Conservation (phyloP, 2,797 vertebrate genomes). For the Esox masquinongy region DNA sequence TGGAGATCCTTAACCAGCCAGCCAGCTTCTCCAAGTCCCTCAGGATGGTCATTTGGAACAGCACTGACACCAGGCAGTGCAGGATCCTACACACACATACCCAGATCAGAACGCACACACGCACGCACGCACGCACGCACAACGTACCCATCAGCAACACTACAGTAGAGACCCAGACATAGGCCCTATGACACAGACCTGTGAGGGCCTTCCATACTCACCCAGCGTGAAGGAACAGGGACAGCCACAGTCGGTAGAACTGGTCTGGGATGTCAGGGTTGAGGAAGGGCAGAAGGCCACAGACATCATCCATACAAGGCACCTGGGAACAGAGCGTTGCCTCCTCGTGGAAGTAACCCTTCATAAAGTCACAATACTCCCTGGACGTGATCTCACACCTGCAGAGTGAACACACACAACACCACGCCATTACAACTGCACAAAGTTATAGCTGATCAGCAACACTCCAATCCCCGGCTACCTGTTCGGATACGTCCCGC, state of each 20-base stretch:
- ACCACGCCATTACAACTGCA: not conserved
- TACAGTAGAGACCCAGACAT: too few species aligned
- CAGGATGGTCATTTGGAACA: conserved; percentile 97
- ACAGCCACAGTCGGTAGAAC: conserved; percentile 97
- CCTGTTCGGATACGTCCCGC: too few species aligned
- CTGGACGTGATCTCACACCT: conserved; percentile 98
- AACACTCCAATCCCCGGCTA: not conserved
- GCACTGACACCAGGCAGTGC: conserved; percentile 94
- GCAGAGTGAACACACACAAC: conserved; percentile 12
- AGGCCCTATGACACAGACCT: not conserved
- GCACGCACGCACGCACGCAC: too few species aligned
- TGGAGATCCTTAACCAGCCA: conserved; percentile 96
- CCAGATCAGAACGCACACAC: too few species aligned
- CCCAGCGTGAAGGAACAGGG: conserved; percentile 96
- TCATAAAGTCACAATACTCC: conserved; percentile 97
- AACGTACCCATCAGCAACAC: too few species aligned
- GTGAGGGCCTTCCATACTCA: conserved; percentile 58
- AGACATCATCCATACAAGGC: conserved; percentile 97
- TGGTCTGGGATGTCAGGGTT: conserved; percentile 96
- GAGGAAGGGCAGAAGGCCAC: conserved; percentile 94
- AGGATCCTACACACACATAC: conserved; percentile 79
- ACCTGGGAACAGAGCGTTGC: conserved; percentile 97
- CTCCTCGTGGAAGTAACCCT: conserved; percentile 95
- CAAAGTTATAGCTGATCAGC: not conserved
- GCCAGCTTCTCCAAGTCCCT: conserved; percentile 96